Base-by-base conservation (phyloP, 2,888 invertebrate genomes). In the Brachyptera putata region DNA sequence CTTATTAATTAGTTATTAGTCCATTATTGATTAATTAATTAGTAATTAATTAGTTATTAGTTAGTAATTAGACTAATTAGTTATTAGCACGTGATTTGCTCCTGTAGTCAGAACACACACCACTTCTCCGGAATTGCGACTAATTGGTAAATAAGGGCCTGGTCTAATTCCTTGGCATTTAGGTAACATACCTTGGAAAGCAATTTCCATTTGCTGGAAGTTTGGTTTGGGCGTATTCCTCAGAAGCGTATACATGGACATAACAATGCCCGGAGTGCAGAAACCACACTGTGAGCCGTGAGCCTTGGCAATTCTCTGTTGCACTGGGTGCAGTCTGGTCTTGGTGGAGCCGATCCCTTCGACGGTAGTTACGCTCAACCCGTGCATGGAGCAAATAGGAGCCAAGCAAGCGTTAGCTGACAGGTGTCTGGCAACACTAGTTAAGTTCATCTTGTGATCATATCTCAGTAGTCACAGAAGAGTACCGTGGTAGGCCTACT, bases 241-340 rank as follows among this genome's bases (percentile, higher is more conserved):
- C 0, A 96, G 75, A 41, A 96, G 77, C 0, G 93, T 80, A 70
- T 95, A 96, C 93, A 96, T 94, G 0, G 95, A 95, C 96, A 97
- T 97, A 0, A 97, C 91, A 64, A 97, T 93, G 25, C 96, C 96
- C 0, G 95, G 95, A 0, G 95, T 95, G 69, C 95, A 95, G 73
- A 93, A 95, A 1, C 95, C 95, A 72, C 96, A 96, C 74, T 96
- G 96, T 0, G 95, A 91, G 0, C 96, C 96, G 70, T 96, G 95
- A 0, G 91, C 83, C 75, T 89, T 89, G 0, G 93, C 93, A 65
- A 95, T 82, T 65, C 92, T 79, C 70, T 92, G 91, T 77, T 95
- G 95, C 0, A 90, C 88, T 0, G 94, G 89, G 74, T 95, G 94
- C 22, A 94, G 77, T 62, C 81, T 83, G 1, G 85, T 85, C 73